These are phyloP conservation scores for Podiceps cristatus DNA, from an alignment of 2,113 vertebrate species.

Conservation along the genomic window DNA sequence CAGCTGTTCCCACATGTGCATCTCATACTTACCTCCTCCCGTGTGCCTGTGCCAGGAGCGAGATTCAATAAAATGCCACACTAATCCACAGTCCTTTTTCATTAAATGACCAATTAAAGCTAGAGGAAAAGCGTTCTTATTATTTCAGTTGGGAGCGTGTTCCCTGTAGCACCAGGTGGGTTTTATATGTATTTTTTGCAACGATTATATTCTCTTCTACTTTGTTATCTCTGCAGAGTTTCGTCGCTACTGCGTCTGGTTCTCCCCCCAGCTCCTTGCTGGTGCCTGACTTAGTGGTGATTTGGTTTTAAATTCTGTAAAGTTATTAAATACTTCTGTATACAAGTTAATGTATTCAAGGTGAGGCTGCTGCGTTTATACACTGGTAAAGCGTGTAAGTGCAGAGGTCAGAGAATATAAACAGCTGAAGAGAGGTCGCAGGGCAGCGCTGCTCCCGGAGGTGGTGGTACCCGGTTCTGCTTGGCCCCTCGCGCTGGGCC, in stretches of 20 bases:
- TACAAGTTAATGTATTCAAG: not conserved
- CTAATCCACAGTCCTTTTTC: slow-evolving; percentile 60
- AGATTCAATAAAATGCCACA: slow-evolving; percentile 47
- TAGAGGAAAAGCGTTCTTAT: slow-evolving; percentile 14
- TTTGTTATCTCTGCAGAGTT: not conserved
- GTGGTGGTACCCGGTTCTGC: not conserved
- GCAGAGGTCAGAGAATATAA: not conserved
- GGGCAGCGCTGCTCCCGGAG: not conserved
- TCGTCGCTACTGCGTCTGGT: not conserved
- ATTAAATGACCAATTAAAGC: slow-evolving; percentile 68
- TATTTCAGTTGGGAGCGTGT: slow-evolving; percentile 41
- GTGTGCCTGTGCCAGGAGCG: slow-evolving; percentile 3
- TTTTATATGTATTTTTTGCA: not conserved
- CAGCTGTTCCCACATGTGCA: slow-evolving; percentile 72
- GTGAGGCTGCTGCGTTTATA: not conserved
- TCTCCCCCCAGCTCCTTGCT: not conserved
- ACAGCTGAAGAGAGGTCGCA: not conserved
- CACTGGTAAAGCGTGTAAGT: not conserved
- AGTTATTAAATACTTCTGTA: not conserved
- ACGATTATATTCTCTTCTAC: not conserved
- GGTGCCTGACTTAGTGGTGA: not conserved
- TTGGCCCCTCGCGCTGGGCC: not conserved
- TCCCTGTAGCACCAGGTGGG: not conserved
- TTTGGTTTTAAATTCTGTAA: not conserved
- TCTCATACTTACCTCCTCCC: slow-evolving; percentile 37